Percentiles rank a stretch among this genome's conserved stretches.
phyloP scores from a whole-genome alignment of 1,140 invertebrate species.

The Brachionus rubens region DNA sequence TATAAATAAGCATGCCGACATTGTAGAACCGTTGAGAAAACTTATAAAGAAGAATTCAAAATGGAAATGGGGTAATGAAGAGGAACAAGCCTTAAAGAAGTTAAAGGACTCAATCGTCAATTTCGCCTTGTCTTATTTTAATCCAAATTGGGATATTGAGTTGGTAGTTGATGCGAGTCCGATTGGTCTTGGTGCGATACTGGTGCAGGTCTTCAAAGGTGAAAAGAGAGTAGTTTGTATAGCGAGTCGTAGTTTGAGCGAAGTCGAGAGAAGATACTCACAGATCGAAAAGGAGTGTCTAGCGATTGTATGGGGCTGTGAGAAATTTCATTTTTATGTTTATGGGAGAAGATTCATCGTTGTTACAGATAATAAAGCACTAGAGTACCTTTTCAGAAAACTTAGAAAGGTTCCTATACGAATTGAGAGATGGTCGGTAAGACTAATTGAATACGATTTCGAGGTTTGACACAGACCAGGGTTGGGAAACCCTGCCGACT shows the following conservation, averaged over 20 bases:
- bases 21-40: constrained; percentile 46
- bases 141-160: constrained; percentile 9
- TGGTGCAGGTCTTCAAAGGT: constrained; percentile 53
- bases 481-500: constrained; percentile 7
- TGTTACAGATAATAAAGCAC: neutral
- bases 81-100: constrained; percentile 30
- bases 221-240: constrained; percentile 47
- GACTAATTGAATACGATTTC: constrained; percentile 13
- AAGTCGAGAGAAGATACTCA: constrained; percentile 51
- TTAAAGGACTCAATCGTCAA: constrained; percentile 47
- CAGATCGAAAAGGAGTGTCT: constrained; percentile 52
- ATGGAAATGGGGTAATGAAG: constrained; percentile 39
- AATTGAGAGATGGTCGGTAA: neutral
- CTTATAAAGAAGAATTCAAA: constrained; percentile 48
- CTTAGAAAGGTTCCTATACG: neutral
- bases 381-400: neutral
- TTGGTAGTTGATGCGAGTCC: constrained; percentile 50
- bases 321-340: constrained; percentile 12
- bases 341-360: neutral
- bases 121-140: constrained; percentile 2
- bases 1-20: constrained; percentile 46
- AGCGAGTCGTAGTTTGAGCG: constrained; percentile 50
- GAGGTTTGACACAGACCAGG: constrained; percentile 15
- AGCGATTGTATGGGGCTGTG: neutral
- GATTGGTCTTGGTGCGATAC: constrained; percentile 60